A percentile compares a stretch with the other conserved stretches of the same genome.
Evolutionary conservation across 2,888 invertebrate species (phyloP).

Genomic region (Dynastes tityus): DNA sequence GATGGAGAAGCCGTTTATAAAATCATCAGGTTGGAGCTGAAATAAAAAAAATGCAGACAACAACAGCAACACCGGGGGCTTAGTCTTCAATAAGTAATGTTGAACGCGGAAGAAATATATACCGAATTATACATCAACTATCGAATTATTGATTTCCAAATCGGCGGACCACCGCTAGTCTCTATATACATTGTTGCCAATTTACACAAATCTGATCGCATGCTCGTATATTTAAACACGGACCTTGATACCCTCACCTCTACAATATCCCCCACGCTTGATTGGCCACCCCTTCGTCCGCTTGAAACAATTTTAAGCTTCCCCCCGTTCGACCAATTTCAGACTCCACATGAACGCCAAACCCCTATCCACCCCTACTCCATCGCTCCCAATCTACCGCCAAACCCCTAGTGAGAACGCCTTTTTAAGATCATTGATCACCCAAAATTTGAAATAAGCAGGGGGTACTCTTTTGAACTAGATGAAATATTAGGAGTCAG

Average conservation of each 20-base stretch:
- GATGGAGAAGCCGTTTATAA: slow-evolving; percentile 30
- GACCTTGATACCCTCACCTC: slow-evolving; percentile 70
- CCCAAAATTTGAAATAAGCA: slow-evolving; percentile 65
- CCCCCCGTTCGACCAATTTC: slow-evolving; percentile 57
- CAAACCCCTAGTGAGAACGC: slow-evolving; percentile 57
- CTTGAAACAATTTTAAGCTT: slow-evolving; percentile 65
- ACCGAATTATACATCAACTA: slow-evolving; percentile 50
- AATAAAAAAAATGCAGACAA: slow-evolving; percentile 36
- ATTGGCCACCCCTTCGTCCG: slow-evolving; percentile 64
- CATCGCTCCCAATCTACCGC: slow-evolving; percentile 31
- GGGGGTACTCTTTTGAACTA: slow-evolving; percentile 58
- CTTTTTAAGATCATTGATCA: slow-evolving; percentile 66
- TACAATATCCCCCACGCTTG: slow-evolving; percentile 62
- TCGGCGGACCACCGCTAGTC: slow-evolving; percentile 59
- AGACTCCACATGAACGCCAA: slow-evolving; percentile 54
- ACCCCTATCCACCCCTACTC: slow-evolving; percentile 30
- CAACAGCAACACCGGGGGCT: slow-evolving; percentile 10
- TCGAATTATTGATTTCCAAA: slow-evolving; percentile 66
- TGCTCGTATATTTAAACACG: slow-evolving; percentile 75
- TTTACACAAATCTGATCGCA: slow-evolving; percentile 72
- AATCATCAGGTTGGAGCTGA: slow-evolving; percentile 27
- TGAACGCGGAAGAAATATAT: slow-evolving; percentile 34
- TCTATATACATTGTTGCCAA: slow-evolving; percentile 66
- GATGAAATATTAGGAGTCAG: slow-evolving; percentile 31
- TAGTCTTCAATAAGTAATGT: slow-evolving; percentile 29